Evolutionary conservation across 2,113 vertebrate genomes (phyloP).

Genomic region (Mirza zaza): DNA sequence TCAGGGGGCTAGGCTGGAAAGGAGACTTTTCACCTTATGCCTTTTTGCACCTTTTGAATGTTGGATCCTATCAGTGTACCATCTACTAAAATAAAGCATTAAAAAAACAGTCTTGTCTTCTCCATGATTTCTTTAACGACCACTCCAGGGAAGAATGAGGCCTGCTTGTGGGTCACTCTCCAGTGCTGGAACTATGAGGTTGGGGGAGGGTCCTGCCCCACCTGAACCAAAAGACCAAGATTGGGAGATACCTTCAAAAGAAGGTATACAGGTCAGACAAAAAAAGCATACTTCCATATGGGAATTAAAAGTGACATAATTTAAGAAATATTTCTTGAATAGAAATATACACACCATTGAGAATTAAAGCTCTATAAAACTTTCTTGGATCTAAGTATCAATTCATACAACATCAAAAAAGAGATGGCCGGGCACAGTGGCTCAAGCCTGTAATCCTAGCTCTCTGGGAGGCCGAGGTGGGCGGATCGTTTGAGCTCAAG

Average conservation of each 20-base stretch:
- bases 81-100: background rate
- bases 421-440: no score
- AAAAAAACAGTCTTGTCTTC: background rate
- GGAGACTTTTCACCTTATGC: background rate
- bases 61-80: background rate
- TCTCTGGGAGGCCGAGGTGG: no score
- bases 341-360: background rate
- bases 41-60: background rate
- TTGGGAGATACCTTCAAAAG: background rate
- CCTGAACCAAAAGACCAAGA: background rate
- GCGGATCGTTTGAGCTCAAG: no score
- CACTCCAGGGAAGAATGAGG: background rate
- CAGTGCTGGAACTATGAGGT: background rate
- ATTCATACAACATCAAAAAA: no score
- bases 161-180: background rate
- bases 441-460: no score
- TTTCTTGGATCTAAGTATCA: background rate
- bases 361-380: background rate
- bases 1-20: background rate
- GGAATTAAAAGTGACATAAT: background rate
- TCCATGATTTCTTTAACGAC: background rate
- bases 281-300: background rate
- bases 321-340: background rate
- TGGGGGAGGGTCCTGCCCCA: no score
- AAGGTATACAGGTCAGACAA: background rate